These are phyloP conservation scores for Spisula subtruncata DNA, from an alignment of 2,888 invertebrate species.

Conservation along the genomic window DNA sequence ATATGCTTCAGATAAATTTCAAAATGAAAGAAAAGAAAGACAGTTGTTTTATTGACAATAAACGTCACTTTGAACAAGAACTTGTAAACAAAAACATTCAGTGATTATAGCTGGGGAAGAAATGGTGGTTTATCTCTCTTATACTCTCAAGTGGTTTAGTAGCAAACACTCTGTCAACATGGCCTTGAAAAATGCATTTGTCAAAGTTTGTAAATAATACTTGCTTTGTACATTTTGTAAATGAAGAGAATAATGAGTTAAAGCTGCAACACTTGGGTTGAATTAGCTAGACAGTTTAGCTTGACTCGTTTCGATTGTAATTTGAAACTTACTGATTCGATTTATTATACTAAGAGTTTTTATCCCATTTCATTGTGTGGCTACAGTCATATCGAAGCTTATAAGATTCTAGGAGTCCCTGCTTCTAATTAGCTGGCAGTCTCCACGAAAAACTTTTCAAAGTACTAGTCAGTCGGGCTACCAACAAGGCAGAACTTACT, in stretches of 20 bases:
- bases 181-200: neutral
- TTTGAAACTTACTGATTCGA: too few relatives aligned
- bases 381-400: too few relatives aligned
- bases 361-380: too few relatives aligned
- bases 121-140: neutral
- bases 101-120: neutral
- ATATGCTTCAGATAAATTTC: neutral
- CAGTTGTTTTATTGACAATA: too few relatives aligned
- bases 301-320: neutral
- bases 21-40: too few relatives aligned
- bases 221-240: neutral
- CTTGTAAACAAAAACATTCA: neutral
- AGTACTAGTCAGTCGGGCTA: too few relatives aligned
- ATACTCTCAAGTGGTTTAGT: neutral
- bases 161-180: neutral
- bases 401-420: too few relatives aligned
- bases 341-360: too few relatives aligned
- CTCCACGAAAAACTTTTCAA: too few relatives aligned
- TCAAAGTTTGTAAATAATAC: neutral
- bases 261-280: neutral
- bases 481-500: too few relatives aligned
- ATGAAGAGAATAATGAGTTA: neutral
- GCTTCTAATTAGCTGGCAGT: too few relatives aligned
- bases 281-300: neutral
- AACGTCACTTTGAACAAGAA: too few relatives aligned